Percentiles rank a stretch among this genome's conserved stretches.
These are phyloP conservation scores for Meiosimyza decipiens DNA, from an alignment of 2,888 invertebrate species.

Conservation along the genomic window DNA sequence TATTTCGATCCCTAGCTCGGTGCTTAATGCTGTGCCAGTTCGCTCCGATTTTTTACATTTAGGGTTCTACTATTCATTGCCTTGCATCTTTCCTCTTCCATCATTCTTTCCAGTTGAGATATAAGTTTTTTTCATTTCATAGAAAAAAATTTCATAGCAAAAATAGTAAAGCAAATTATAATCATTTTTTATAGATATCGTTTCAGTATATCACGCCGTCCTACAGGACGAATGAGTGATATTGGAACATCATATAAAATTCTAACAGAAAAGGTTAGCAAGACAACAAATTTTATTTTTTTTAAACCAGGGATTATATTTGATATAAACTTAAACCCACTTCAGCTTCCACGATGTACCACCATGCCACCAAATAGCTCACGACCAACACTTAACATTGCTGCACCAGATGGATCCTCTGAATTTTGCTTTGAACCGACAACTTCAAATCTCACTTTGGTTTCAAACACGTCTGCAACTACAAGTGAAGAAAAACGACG, in stretches of 20 bases:
- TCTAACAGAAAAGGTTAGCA: conserved; percentile 43
- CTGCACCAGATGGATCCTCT: conserved; percentile 25
- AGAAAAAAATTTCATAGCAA: too few relatives aligned
- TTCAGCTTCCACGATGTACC: conserved; percentile 47
- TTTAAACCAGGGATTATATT: background rate
- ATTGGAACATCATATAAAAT: conserved; percentile 38
- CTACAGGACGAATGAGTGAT: conserved; percentile 39
- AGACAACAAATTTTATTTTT: background rate
- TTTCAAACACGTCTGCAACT: background rate
- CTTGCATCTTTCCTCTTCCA: too few relatives aligned
- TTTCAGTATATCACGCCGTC: conserved; percentile 44
- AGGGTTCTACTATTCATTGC: too few relatives aligned
- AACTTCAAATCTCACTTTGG: conserved; percentile 22
- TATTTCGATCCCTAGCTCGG: too few relatives aligned
- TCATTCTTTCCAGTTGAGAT: too few relatives aligned
- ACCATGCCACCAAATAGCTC: conserved; percentile 50
- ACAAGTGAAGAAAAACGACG: conserved; percentile 37
- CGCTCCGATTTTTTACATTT: too few relatives aligned
- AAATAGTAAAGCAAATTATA: too few relatives aligned
- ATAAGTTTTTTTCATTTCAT: too few relatives aligned
- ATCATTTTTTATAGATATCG: conserved; percentile 34
- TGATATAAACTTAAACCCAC: too few relatives aligned
- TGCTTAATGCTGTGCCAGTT: too few relatives aligned
- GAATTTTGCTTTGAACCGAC: conserved; percentile 14
- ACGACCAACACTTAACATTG: conserved; percentile 27